phyloP scores from a whole-genome alignment of 2,797 vertebrate genomes.

The Alca torda region DNA sequence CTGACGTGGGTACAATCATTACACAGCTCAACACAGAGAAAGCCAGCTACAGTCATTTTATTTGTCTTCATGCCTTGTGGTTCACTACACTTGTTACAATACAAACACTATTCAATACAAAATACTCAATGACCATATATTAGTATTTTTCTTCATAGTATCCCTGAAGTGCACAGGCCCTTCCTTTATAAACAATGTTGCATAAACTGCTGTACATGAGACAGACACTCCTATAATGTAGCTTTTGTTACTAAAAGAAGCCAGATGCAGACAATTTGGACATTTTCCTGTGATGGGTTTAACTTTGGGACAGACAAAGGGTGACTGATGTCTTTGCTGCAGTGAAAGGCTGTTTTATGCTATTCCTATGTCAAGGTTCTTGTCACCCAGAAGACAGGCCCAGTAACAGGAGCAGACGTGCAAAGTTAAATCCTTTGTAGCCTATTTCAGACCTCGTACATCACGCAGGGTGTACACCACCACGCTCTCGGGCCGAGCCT shows the following conservation, averaged over 20 bases:
- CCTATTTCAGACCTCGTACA: background rate
- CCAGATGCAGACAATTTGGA: background rate
- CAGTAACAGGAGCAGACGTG: background rate
- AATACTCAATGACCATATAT: constrained; percentile 74
- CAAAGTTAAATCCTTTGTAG: background rate
- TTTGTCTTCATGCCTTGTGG: constrained; percentile 74
- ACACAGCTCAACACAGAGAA: background rate
- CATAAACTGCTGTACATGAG: constrained; percentile 57
- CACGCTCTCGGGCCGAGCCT: fast-evolving
- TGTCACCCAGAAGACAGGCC: background rate
- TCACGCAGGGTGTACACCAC: background rate
- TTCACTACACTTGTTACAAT: constrained; percentile 74
- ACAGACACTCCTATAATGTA: constrained; percentile 45
- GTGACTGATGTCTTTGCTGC: background rate
- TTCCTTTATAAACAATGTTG: constrained; percentile 65
- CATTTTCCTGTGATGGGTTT: background rate
- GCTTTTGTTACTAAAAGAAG: constrained; percentile 42
- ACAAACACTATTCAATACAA: constrained; percentile 75
- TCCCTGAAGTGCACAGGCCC: constrained; percentile 72
- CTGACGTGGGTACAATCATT: background rate
- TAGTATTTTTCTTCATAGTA: constrained; percentile 59
- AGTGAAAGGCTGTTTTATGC: constrained; percentile 40
- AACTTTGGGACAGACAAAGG: background rate
- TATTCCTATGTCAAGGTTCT: background rate
- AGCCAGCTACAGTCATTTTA: constrained; percentile 68